A percentile compares a stretch with the other conserved stretches of the same genome.
Evolutionary conservation across 2,888 invertebrate species (phyloP).

Genomic region (Drepana falcataria): DNA sequence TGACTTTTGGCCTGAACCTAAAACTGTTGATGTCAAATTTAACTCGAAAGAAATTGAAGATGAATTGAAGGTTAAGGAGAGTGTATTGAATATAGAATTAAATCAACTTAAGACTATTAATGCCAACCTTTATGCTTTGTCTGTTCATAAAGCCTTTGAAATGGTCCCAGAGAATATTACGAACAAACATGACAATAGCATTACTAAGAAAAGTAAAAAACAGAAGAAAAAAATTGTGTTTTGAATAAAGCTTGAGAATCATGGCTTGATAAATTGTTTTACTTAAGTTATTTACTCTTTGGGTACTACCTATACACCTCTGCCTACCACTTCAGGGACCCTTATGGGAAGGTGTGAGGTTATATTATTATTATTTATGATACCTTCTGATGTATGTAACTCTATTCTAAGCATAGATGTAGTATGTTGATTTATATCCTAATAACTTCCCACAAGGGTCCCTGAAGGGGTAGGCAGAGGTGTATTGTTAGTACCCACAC

Average conservation of each 20-base stretch:
- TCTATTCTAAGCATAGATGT: too few species aligned
- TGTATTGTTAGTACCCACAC: too few species aligned
- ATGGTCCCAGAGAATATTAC: conserved; percentile 15
- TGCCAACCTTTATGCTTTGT: conserved; percentile 77
- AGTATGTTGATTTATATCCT: too few species aligned
- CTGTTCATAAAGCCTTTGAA: conserved; percentile 64
- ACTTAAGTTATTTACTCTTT: too few species aligned
- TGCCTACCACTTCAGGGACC: too few species aligned
- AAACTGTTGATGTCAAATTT: conserved; percentile 20
- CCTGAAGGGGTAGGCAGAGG: too few species aligned
- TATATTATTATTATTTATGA: too few species aligned
- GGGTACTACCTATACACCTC: too few species aligned
- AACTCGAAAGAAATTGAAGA: conserved; percentile 35
- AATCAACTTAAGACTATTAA: conserved; percentile 77
- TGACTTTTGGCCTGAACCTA: conserved; percentile 56
- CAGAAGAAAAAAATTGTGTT: conserved; percentile 16
- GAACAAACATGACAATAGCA: conserved; percentile 24
- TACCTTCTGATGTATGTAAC: too few species aligned
- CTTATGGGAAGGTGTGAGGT: too few species aligned
- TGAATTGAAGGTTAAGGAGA: conserved; percentile 45
- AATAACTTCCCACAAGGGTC: too few species aligned
- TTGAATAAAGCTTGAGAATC: conserved; percentile 1
- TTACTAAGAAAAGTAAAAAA: conserved; percentile 40
- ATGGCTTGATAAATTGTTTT: too few species aligned
- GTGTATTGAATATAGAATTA: conserved; percentile 67